Conservation (phyloP, 2,888 invertebrate species). For the Homarus gammarus region DNA sequence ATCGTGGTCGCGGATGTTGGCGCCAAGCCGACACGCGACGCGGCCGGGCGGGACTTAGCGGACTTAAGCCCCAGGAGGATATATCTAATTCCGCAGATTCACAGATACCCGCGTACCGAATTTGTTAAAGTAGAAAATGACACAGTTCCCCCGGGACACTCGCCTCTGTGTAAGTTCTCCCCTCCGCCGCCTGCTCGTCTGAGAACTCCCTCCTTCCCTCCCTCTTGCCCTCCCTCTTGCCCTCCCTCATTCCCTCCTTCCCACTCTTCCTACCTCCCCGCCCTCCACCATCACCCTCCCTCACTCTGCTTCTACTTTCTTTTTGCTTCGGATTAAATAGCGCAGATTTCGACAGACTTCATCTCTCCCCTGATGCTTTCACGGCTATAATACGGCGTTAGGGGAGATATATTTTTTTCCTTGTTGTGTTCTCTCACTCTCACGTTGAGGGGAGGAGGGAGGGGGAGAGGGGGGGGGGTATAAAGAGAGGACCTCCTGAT, state of each 20-base stretch:
- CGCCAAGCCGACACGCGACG: background rate
- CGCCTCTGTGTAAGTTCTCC: background rate
- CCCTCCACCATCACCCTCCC: background rate
- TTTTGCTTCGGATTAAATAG: background rate
- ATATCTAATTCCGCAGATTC: conserved; percentile 35
- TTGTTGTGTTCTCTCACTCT: no score
- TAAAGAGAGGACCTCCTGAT: no score
- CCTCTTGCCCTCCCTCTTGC: background rate
- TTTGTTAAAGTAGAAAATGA: conserved; percentile 62
- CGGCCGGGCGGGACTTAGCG: background rate
- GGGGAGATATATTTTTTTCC: no score
- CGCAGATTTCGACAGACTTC: background rate
- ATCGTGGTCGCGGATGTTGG: no score
- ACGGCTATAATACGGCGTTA: no score
- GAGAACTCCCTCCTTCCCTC: no score
- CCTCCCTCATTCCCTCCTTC: background rate
- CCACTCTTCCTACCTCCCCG: background rate
- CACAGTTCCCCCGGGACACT: conserved; percentile 9
- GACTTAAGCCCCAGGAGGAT: conserved; percentile 19
- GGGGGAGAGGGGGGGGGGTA: no score
- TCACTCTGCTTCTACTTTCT: background rate
- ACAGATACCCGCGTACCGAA: conserved; percentile 24
- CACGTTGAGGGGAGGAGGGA: no score
- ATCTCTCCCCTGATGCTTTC: no score
- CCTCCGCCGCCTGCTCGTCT: background rate